These are phyloP conservation scores for Sicus ferrugineus DNA, from an alignment of 2,888 invertebrate species.

Conservation along the genomic window DNA sequence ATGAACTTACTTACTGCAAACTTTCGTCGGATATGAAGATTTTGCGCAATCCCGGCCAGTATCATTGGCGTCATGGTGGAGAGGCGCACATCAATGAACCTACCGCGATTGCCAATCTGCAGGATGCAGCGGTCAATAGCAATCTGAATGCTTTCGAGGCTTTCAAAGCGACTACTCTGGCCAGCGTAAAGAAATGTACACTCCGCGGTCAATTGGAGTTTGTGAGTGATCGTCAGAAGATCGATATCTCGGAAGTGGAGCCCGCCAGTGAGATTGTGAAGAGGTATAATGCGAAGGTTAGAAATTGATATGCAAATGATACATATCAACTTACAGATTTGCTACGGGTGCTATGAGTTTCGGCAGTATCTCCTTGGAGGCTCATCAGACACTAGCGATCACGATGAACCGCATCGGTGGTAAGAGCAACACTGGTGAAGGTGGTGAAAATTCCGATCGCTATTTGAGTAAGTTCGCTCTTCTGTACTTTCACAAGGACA, in stretches of 20 bases:
- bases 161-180: constrained; percentile 85
- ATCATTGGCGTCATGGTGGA: constrained; percentile 96
- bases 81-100: constrained; percentile 99
- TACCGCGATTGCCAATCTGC: constrained; percentile 72
- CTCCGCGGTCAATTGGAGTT: constrained; percentile 93
- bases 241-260: constrained; percentile 89
- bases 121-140: constrained; percentile 89
- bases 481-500: not conserved
- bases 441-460: constrained; percentile 84
- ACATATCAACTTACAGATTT: constrained; percentile 49
- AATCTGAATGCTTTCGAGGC: constrained; percentile 84
- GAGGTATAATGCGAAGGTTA: constrained; percentile 73
- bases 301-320: not conserved
- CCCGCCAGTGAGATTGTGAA: constrained; percentile 94
- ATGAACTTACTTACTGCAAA: constrained; percentile 74
- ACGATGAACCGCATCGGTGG: constrained; percentile 98
- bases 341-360: constrained; percentile 91
- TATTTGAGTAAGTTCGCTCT: constrained; percentile 69
- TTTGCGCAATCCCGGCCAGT: constrained; percentile 87
- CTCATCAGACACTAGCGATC: constrained; percentile 92
- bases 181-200: constrained; percentile 85
- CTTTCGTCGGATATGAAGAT: constrained; percentile 72
- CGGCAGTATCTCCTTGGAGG: constrained; percentile 95
- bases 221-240: constrained; percentile 77
- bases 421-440: constrained; percentile 99